These are phyloP conservation scores for Empidonax traillii DNA, from an alignment of 2,113 vertebrate species.

Conservation along the genomic window DNA sequence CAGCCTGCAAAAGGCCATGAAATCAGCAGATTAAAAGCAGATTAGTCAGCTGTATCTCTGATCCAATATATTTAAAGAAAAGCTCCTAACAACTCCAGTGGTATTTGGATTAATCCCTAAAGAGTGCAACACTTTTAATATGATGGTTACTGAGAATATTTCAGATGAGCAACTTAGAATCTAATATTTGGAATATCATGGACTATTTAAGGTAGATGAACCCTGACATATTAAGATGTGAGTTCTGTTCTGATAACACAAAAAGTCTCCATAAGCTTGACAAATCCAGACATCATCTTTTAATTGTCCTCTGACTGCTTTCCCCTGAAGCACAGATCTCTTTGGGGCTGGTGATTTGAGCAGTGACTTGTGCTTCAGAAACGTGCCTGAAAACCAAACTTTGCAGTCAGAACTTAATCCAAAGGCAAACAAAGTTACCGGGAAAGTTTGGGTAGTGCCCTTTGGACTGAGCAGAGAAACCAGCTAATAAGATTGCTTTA, in stretches of 20 bases:
- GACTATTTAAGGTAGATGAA: conserved; percentile 41
- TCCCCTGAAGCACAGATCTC: not conserved
- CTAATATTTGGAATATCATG: conserved; percentile 12
- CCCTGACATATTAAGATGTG: conserved; percentile 15
- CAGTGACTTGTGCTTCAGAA: not conserved
- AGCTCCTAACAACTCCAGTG: not conserved
- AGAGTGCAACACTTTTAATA: not conserved
- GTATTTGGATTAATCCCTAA: conserved; percentile 15
- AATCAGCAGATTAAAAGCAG: not conserved
- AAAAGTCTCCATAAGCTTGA: not conserved
- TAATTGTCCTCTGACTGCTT: conserved; percentile 11
- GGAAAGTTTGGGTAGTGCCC: not conserved
- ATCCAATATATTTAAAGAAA: conserved; percentile 7
- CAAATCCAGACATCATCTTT: conserved; percentile 18
- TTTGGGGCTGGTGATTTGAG: not conserved
- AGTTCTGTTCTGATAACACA: not conserved
- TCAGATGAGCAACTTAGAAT: not conserved
- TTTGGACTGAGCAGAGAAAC: not conserved
- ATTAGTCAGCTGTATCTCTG: not conserved
- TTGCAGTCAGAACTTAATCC: not conserved
- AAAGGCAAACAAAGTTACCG: conserved; percentile 10
- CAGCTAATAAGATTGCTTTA: not conserved
- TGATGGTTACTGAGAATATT: not conserved
- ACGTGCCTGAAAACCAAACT: not conserved
- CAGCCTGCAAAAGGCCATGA: not conserved